phyloP scores from a whole-genome alignment of 1,140 invertebrate species.

The Nephotettix cincticeps region DNA sequence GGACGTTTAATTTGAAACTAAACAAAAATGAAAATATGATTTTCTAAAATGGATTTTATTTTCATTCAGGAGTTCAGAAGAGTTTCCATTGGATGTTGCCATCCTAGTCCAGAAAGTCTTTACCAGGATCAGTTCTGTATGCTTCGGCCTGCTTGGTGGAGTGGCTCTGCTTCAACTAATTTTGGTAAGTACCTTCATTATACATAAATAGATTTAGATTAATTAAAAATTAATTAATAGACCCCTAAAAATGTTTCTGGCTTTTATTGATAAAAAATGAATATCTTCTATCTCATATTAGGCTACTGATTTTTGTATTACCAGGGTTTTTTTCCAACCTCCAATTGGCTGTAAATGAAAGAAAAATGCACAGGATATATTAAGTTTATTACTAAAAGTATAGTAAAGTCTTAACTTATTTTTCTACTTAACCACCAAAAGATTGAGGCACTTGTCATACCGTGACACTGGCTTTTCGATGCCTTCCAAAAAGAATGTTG shows the following conservation, averaged over 20 bases:
- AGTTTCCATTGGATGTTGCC: slow-evolving; percentile 12
- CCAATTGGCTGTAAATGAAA: too few species aligned
- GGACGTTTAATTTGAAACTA: too few species aligned
- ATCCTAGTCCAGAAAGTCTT: slow-evolving; percentile 4
- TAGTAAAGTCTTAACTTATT: too few species aligned
- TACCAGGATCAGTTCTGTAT: background rate
- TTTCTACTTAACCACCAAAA: too few species aligned
- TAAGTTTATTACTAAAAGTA: background rate
- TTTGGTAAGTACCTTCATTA: background rate
- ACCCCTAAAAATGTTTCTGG: background rate
- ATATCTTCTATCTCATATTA: background rate
- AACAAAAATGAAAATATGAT: too few species aligned
- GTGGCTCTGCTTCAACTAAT: slow-evolving; percentile 3
- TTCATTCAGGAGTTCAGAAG: background rate
- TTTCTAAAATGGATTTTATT: background rate
- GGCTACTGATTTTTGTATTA: background rate
- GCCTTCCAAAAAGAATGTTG: too few species aligned
- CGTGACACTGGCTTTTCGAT: too few species aligned
- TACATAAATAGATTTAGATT: background rate
- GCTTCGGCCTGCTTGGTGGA: slow-evolving; percentile 9
- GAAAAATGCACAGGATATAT: background rate
- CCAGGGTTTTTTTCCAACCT: background rate
- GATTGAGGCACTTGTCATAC: too few species aligned
- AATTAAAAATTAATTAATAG: background rate
- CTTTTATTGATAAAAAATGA: background rate